Evolutionary conservation across 2,888 invertebrate species (phyloP), one percentile per base, ranked within the genome.

Genomic region (Ophioninae sp.): DNA sequence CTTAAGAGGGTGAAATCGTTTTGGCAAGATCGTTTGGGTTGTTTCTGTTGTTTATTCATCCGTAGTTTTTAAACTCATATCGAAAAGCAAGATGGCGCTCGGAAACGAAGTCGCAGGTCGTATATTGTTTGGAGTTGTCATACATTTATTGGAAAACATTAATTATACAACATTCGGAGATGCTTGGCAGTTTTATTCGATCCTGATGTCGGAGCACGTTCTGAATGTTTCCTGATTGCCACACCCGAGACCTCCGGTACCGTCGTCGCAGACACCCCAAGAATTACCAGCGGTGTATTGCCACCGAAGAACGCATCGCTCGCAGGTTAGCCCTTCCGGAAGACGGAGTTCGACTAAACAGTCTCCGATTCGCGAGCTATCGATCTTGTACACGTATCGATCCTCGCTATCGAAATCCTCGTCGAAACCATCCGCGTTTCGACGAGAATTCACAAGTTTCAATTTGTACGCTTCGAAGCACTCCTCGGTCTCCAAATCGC

Each of bases 261-360:
- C 93, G 84, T 93, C 83, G 1, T 80, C 87, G 86, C 94, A 95
- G 0, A 78, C 67, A 2, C 94, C 94, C 94, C 94, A 94, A 75
- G 93, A 93, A 85, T 94, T 95, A 90, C 94, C 95, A 37, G 93
- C 91, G 2, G 88, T 88, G 84, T 94, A 95, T 59, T 93, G 93
- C 95, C 95, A 95, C 79, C 94, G 93, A 2, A 95, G 87, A 0
- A 94, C 94, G 87, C 95, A 95, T 51, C 94, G 94, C 0, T 93
- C 84, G 87, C 95, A 95, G 30, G 89, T 93, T 17, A 95, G 71
- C 8, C 89, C 91, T 1, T 87, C 51, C 0, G 95, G 95, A 7
- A 95, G 90, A 58, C 85, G 83, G 2, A 94, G 87, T 6, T 80
- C 61, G 6, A 92, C 83, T 8, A 83, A 72, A 79, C 90, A 89